Base-by-base conservation (phyloP, 2,797 vertebrate genomes). In the Rhabdomys pumilio region DNA sequence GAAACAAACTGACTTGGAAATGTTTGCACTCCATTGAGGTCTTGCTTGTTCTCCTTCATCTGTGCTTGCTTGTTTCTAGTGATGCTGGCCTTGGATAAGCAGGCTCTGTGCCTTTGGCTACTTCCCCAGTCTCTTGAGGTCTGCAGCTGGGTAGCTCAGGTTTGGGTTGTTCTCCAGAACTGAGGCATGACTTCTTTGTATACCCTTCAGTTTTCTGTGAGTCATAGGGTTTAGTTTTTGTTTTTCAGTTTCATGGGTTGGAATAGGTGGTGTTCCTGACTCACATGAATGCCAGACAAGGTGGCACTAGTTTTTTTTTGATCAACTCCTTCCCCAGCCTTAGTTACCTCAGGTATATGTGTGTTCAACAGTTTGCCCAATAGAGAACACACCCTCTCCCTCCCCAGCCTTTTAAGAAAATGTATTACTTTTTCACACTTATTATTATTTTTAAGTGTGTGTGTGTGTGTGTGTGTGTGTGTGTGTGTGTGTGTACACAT, bases 1-100 rank as follows among this genome's bases (percentile, higher is more conserved):
- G 81, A n/a, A n/a, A n/a, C n/a, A 82, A 77, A 82, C 38, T 84
- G 76, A 53, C 47, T 84, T 87, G 14, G 73, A 67, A 95, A 85
- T 9, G 41, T 47, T 76, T 90, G 61, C 17, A 75, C 91, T 53
- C 55, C 90, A 53, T 73, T 22, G 15, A 75, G 6, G 14, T 86
- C n/a, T 93, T 94, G 19, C 44, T 90, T 24, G 6, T 29, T 53
- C 22, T 47, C 63, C 50, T 34, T 57, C 61, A 50, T 47, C 41
- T 41, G 47, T 53, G 14, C 79, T 63, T 89, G 34, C 34, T 90
- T 90, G n/a, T 22, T 67, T 80, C 53, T 7, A 12, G 61, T 53
- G 17, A 47, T 38, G 61, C 67, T 89, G 41, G 55, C 75, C 17
- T 73, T 47, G 19, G 38, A 31, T 65, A 24, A 50, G 31, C 38